Evolutionary conservation across 2,113 vertebrate species (phyloP).

Genomic region (Odocoileus virginianus): DNA sequence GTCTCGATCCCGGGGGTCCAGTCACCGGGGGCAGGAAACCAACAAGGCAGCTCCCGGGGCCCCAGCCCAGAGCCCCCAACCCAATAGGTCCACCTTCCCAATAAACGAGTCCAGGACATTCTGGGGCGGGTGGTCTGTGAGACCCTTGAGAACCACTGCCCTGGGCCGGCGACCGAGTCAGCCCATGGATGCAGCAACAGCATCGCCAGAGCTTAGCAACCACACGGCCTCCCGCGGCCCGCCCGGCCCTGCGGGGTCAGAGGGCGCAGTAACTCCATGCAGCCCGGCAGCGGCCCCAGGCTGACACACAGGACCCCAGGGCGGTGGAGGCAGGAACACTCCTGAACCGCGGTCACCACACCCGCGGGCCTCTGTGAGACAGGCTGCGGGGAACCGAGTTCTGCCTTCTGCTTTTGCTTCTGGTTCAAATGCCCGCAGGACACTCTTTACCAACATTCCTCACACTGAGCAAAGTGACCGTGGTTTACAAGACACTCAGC

Average conservation of each 20-base stretch:
- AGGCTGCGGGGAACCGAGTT: fast-evolving
- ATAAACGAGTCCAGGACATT: not conserved
- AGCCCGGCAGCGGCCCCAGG: not conserved
- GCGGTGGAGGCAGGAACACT: fast-evolving
- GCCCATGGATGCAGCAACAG: not conserved
- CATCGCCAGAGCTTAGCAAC: fast-evolving
- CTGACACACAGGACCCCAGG: not conserved
- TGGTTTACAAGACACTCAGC: not conserved
- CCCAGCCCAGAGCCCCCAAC: not conserved
- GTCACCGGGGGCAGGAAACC: not conserved
- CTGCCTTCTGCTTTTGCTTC: not conserved
- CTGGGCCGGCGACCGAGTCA: fast-evolving
- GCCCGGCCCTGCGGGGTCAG: fast-evolving
- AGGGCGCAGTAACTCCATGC: fast-evolving
- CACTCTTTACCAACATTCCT: not conserved
- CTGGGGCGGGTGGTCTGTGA: fast-evolving
- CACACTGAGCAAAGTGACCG: not conserved
- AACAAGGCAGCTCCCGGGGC: fast-evolving
- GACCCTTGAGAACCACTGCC: not conserved
- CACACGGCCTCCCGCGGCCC: fast-evolving
- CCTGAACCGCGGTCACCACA: fast-evolving
- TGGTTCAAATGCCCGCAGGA: not conserved
- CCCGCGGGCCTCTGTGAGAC: fast-evolving
- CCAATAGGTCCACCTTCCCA: fast-evolving
- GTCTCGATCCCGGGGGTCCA: not conserved